phyloP scores from a whole-genome alignment of 1,140 invertebrate genomes.

The Pseudomyrmex gracilis region DNA sequence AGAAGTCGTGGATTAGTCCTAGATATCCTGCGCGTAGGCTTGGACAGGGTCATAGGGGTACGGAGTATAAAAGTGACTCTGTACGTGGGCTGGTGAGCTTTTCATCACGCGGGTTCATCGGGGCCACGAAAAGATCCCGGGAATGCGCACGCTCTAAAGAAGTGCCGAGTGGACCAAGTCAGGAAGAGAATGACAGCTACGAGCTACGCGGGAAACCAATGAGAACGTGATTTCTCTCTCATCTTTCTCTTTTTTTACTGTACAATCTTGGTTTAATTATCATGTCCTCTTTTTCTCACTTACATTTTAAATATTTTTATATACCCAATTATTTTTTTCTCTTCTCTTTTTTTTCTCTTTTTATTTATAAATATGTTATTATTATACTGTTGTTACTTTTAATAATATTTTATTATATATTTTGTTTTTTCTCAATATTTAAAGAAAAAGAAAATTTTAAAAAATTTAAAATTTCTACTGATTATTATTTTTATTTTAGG shows the following conservation, averaged over 20 bases:
- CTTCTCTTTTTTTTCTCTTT: neutral
- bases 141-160: constrained; percentile 81
- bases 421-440: neutral
- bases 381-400: neutral
- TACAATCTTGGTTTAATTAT: constrained; percentile 7
- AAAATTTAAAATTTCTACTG: neutral
- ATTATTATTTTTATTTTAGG: constrained; percentile 31
- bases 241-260: constrained; percentile 57
- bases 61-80: constrained; percentile 53
- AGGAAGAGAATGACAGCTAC: constrained; percentile 49
- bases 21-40: constrained; percentile 69
- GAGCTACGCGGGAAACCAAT: constrained; percentile 64
- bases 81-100: constrained; percentile 77
- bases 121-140: constrained; percentile 79
- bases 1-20: constrained; percentile 74
- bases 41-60: constrained; percentile 55
- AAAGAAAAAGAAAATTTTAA: constrained; percentile 4
- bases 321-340: neutral
- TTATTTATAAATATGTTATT: neutral
- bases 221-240: constrained; percentile 80
- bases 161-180: constrained; percentile 67
- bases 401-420: constrained; percentile 2
- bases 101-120: constrained; percentile 84
- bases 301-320: neutral
- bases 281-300: neutral